phyloP scores from a whole-genome alignment of 1,140 invertebrate species.

The Drosophila carrolli region DNA sequence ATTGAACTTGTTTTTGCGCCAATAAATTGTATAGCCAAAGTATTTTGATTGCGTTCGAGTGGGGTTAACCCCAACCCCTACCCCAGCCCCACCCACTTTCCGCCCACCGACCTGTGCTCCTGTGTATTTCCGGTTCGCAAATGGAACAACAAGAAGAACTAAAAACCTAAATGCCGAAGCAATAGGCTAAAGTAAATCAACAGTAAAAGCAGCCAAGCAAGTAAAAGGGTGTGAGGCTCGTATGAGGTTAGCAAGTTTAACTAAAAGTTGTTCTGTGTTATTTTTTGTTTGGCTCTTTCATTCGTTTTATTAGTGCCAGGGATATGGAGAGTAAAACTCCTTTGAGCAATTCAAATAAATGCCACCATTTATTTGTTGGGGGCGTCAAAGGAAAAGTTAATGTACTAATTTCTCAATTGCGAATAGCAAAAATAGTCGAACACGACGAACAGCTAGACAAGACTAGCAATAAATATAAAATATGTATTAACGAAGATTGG shows the following conservation, averaged over 20 bases:
- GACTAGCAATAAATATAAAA: not conserved
- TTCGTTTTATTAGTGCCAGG: slow-evolving; percentile 39
- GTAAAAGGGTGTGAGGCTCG: slow-evolving; percentile 8
- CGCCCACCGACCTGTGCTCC: slow-evolving; percentile 52
- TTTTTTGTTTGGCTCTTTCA: slow-evolving; percentile 27
- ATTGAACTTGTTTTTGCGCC: slow-evolving; percentile 82
- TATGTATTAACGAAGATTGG: not conserved
- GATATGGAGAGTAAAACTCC: slow-evolving; percentile 55
- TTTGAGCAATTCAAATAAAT: slow-evolving; percentile 80
- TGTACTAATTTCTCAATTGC: slow-evolving; percentile 79
- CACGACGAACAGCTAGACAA: not conserved
- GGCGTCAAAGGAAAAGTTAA: slow-evolving; percentile 76
- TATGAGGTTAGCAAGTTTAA: slow-evolving; percentile 61
- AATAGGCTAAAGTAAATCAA: slow-evolving; percentile 83
- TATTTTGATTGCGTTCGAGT: slow-evolving; percentile 74
- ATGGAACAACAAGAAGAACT: slow-evolving; percentile 64
- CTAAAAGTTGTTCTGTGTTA: slow-evolving; percentile 65
- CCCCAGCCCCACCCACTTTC: not conserved
- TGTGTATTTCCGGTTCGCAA: slow-evolving; percentile 76
- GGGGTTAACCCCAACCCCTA: slow-evolving; percentile 24
- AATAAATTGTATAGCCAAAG: slow-evolving; percentile 82
- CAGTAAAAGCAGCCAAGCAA: slow-evolving; percentile 64
- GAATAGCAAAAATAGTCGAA: slow-evolving; percentile 15
- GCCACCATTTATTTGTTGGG: slow-evolving; percentile 72
- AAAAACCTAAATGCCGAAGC: slow-evolving; percentile 79